Conservation (phyloP, 2,888 invertebrate genomes). For the Geophilus truncorum region DNA sequence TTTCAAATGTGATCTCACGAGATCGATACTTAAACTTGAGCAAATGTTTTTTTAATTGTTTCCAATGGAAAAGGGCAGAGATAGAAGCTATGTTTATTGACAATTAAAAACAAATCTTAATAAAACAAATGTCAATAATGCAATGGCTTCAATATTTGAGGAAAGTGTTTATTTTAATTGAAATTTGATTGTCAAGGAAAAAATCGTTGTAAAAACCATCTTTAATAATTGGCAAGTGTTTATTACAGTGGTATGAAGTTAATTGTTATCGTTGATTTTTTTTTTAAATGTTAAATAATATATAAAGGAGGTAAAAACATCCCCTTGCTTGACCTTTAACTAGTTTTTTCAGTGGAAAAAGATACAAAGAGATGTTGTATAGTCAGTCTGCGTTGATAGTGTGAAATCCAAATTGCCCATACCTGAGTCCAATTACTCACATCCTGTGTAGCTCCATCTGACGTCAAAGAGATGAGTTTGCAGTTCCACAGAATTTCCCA, state of each 20-base stretch:
- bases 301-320: neutral
- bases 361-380: neutral
- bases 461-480: conserved; percentile 21
- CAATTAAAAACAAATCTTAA: no score
- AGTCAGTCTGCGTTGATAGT: conserved; percentile 6
- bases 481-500: conserved; percentile 20
- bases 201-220: no score
- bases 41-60: neutral
- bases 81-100: no score
- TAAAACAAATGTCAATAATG: no score
- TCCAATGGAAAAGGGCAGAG: neutral
- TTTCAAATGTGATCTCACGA: neutral
- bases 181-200: no score
- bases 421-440: conserved; percentile 24
- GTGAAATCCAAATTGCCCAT: conserved; percentile 25
- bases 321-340: neutral
- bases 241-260: no score
- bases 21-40: neutral
- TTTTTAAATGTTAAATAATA: no score
- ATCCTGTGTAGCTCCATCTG: conserved; percentile 21
- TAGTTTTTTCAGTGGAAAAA: neutral
- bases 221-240: no score
- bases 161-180: no score
- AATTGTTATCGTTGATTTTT: no score
- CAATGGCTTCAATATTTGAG: no score